phyloP scores from a whole-genome alignment of 2,797 vertebrate species.

The Tiaroga cobitis region DNA sequence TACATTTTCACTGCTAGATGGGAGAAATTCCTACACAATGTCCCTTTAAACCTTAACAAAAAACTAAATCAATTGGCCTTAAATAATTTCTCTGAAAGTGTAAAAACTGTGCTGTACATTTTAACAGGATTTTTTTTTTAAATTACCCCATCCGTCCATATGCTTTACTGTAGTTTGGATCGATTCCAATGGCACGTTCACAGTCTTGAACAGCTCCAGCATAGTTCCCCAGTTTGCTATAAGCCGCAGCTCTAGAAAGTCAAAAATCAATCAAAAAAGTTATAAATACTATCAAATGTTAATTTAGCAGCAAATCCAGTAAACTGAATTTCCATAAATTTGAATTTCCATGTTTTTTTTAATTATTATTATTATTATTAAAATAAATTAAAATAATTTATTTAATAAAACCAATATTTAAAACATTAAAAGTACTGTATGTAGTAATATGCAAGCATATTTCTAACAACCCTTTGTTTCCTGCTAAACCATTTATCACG shows the following conservation, averaged over 20 bases:
- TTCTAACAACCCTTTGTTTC: not conserved
- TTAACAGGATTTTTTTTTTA: no score
- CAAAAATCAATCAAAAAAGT: not conserved
- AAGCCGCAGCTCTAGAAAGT: constrained; percentile 87
- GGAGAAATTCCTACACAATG: no score
- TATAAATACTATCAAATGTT: not conserved
- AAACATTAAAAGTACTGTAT: not conserved
- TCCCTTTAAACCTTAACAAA: not conserved
- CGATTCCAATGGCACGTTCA: constrained; percentile 90
- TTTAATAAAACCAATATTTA: not conserved
- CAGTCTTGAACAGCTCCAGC: constrained; percentile 92
- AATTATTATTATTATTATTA: not conserved
- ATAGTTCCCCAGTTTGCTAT: constrained; percentile 95
- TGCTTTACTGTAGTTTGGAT: constrained; percentile 95
- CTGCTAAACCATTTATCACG: not conserved
- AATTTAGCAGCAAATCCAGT: not conserved
- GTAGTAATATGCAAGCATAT: not conserved
- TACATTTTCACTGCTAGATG: no score
- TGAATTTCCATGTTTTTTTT: no score
- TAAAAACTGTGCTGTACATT: not conserved
- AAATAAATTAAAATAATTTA: not conserved
- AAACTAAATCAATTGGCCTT: not conserved
- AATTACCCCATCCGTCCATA: constrained; percentile 95
- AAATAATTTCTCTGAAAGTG: not conserved
- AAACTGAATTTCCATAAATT: not conserved